Conservation (phyloP, 2,797 vertebrate species). For the Hemibagrus guttatus region DNA sequence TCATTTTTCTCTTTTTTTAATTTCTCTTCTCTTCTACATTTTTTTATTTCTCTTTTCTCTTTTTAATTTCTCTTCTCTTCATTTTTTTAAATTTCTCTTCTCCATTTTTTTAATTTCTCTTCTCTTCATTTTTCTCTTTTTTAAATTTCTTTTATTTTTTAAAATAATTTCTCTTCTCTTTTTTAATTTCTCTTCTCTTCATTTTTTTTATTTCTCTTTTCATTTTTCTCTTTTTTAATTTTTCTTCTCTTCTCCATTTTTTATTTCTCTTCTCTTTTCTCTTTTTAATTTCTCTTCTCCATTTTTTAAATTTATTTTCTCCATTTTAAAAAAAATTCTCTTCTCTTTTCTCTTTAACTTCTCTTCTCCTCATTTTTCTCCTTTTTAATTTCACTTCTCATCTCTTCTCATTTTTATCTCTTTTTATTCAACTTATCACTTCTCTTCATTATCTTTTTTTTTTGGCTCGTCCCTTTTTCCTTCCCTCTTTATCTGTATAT, state of each 20-base stretch:
- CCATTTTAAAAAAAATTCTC: too few species aligned
- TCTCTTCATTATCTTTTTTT: neutral
- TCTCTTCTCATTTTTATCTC: neutral
- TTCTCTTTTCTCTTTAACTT: slow-evolving; percentile 19
- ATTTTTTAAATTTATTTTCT: too few species aligned
- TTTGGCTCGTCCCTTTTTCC: too few species aligned
- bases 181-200: neutral
- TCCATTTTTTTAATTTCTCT: neutral
- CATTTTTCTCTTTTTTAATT: neutral
- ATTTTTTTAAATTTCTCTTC: neutral
- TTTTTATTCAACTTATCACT: neutral
- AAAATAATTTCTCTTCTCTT: too few species aligned
- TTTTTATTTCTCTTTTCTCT: too few species aligned
- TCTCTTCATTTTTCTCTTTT: too few species aligned
- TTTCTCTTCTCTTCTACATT: too few species aligned
- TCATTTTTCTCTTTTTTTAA: too few species aligned
- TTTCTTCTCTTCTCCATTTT: neutral
- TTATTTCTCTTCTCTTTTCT: neutral
- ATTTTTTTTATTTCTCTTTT: neutral
- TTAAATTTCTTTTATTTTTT: too few species aligned
- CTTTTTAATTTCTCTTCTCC: too few species aligned
- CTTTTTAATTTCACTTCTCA: too few species aligned
- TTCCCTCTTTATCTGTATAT: too few species aligned
- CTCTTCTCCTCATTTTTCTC: neutral
- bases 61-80: neutral